Percentiles rank a stretch among this genome's conserved stretches.
Evolutionary conservation across 2,797 vertebrate species (phyloP).

Genomic region (Microtus californicus): DNA sequence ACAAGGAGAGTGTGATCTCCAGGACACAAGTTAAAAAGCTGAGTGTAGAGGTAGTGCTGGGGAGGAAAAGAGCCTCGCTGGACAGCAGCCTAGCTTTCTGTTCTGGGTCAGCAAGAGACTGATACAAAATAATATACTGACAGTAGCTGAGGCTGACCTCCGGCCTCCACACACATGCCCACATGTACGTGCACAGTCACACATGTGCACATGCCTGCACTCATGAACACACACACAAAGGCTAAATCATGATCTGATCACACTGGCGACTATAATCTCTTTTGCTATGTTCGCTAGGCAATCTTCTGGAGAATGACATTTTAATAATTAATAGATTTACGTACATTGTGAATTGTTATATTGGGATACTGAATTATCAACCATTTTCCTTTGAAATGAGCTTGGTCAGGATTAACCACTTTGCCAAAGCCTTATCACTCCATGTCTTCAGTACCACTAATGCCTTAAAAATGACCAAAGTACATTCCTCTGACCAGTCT

Average conservation of each 20-base stretch:
- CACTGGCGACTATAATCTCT: not conserved
- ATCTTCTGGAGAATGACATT: conserved; percentile 7
- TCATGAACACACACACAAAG: not conserved
- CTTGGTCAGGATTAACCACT: conserved; percentile 13
- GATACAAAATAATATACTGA: not conserved
- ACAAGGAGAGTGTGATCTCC: not conserved
- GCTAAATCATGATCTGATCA: not conserved
- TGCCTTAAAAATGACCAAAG: not conserved
- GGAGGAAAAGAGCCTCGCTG: not conserved
- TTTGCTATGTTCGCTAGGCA: not conserved
- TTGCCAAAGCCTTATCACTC: not conserved
- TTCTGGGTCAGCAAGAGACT: not conserved
- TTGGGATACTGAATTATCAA: not conserved
- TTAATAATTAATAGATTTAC: not conserved
- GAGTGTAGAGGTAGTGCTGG: not conserved
- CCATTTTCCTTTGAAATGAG: not conserved
- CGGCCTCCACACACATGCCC: not conserved
- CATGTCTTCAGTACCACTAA: not conserved
- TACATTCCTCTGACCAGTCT: not conserved
- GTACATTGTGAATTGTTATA: not conserved
- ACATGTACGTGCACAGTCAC: not conserved
- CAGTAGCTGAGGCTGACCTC: not conserved
- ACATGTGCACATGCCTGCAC: not conserved
- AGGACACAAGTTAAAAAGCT: not conserved
- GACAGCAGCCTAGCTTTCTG: not conserved